Base-by-base conservation (phyloP, 2,797 vertebrate species). In the Triplophysa bombifrons region DNA sequence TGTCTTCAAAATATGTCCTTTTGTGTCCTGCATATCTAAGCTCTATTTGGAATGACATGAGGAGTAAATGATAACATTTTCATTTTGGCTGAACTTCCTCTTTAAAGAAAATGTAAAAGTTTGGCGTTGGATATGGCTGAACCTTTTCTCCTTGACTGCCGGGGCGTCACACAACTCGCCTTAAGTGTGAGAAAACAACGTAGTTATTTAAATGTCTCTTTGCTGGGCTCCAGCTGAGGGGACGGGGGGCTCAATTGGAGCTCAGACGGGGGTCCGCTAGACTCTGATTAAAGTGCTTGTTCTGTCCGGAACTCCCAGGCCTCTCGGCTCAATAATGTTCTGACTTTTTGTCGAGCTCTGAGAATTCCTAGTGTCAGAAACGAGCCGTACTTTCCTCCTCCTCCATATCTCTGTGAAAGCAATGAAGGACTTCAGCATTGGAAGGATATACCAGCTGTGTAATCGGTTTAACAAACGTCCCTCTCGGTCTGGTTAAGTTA, bases 221-320 rank as follows among this genome's bases (percentile, higher is more conserved):
- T 72, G 72, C 66, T 58, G 61, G 64, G 71, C 82, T 77, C 82
- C 67, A 38, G 58, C 71, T 66, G 80, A 77, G 83, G 61, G 74
- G 68, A 30, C 70, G 53, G 74, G 77, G 78, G 70, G 63, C 69
- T 86, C 79, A 72, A 58, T 70, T 82, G 80, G 80, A 46, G 63
- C 78, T 83, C 78, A 64, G 58, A 71, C 34, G 73, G 77, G 83
- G 81, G 81, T 71, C 68, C 63, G 58, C 78, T 86, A 84, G 84
- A 81, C 72, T 76, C 3, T 70, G 84, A 88, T 88, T 76, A 86
- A 85, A 84, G 83, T 56, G 56, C 68, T 79, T 66, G 81, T 64
- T 75, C 67, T 58, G 75, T 85, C 81, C 83, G 83, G 83, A 85
- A 85, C 84, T 85, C 82, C 55, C 83, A 68, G 56, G 56, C 70